Evolutionary conservation across 2,797 vertebrate genomes (phyloP).

Genomic region (Tiaroga cobitis): DNA sequence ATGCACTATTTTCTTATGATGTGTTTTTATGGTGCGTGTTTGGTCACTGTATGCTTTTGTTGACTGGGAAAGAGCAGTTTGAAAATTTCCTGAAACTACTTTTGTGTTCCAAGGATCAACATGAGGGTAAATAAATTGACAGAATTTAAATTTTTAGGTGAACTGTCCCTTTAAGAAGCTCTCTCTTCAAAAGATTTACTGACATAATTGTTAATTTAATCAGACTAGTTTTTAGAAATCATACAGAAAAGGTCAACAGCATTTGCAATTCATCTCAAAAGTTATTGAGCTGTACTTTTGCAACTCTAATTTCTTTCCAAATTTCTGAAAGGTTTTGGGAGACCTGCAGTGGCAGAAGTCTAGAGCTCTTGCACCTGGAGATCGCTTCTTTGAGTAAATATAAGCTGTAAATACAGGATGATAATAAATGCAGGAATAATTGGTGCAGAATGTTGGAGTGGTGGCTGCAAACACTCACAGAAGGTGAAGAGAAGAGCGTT

Average conservation of each 20-base stretch:
- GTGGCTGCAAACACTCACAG: constrained; percentile 3
- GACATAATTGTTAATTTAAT: background rate
- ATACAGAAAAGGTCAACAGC: too few species aligned
- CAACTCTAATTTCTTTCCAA: background rate
- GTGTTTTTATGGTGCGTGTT: background rate
- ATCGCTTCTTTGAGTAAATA: constrained; percentile 65
- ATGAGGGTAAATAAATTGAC: background rate
- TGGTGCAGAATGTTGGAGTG: constrained; percentile 29
- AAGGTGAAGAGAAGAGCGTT: constrained; percentile 13
- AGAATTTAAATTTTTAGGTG: background rate
- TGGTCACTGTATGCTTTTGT: background rate
- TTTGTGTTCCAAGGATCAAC: background rate
- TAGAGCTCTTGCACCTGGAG: constrained; percentile 27
- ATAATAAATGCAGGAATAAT: constrained; percentile 37
- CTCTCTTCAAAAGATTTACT: background rate
- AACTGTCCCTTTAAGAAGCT: background rate
- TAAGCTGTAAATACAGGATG: constrained; percentile 66
- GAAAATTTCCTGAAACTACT: background rate
- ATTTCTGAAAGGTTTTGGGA: background rate
- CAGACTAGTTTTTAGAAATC: background rate
- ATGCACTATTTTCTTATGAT: too few species aligned
- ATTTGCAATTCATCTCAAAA: background rate
- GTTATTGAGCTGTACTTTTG: background rate
- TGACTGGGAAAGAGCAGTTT: background rate
- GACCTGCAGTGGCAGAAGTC: background rate